Conservation (phyloP, 2,888 invertebrate species). For the Melieria crassipennis region DNA sequence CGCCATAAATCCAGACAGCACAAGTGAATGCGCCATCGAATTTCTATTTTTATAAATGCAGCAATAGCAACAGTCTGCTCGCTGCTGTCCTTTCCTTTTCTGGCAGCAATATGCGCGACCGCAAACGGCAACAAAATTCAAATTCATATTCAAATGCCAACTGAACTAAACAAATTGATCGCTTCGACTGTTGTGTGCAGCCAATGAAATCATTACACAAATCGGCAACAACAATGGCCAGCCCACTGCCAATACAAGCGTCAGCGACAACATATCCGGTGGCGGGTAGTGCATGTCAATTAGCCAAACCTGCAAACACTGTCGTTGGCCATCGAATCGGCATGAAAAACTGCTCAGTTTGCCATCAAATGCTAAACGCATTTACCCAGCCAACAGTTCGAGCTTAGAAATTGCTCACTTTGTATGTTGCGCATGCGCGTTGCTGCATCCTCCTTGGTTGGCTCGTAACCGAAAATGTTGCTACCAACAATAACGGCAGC, state of each 20-base stretch:
- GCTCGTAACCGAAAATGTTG: slow-evolving; percentile 13
- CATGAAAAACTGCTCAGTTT: slow-evolving; percentile 6
- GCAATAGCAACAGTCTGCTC: too few relatives aligned
- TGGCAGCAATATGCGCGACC: too few relatives aligned
- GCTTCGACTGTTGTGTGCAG: background rate
- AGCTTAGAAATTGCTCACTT: slow-evolving; percentile 7
- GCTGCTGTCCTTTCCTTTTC: too few relatives aligned
- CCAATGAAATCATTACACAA: background rate
- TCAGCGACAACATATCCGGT: slow-evolving; percentile 33
- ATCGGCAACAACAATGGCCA: slow-evolving; percentile 19
- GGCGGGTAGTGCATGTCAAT: slow-evolving; percentile 34
- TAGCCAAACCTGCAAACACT: slow-evolving; percentile 22
- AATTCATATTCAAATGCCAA: too few relatives aligned
- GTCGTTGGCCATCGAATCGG: background rate
- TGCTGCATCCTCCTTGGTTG: slow-evolving; percentile 11
- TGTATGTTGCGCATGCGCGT: slow-evolving; percentile 28
- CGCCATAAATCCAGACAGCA: too few relatives aligned
- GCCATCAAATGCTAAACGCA: slow-evolving; percentile 30
- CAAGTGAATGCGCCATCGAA: too few relatives aligned
- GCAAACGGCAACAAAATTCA: too few relatives aligned
- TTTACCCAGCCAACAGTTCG: background rate
- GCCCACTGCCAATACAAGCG: slow-evolving; percentile 8
- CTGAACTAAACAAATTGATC: too few relatives aligned
- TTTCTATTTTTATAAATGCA: too few relatives aligned
- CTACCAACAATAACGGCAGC: slow-evolving; percentile 20